phyloP scores from a whole-genome alignment of 1,140 invertebrate species.

The Periplaneta americana region DNA sequence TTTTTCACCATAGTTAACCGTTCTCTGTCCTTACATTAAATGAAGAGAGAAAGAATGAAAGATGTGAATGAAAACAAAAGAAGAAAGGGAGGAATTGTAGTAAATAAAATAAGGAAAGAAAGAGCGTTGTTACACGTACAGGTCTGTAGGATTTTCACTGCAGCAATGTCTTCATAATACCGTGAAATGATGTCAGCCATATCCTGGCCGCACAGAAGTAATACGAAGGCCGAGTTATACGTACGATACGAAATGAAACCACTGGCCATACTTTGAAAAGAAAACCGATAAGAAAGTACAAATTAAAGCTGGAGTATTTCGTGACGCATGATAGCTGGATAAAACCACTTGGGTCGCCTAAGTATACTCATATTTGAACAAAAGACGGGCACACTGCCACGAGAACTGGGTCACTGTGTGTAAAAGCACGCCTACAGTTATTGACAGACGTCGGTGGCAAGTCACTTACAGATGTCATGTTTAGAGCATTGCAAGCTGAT shows the following conservation, averaged over 20 bases:
- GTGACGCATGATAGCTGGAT: background rate
- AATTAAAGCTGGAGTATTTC: background rate
- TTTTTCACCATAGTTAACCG: no score
- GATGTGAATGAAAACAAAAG: no score
- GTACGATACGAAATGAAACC: background rate
- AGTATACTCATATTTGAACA: background rate
- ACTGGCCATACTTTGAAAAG: background rate
- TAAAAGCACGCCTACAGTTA: background rate
- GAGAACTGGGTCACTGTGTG: background rate
- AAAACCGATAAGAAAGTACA: background rate
- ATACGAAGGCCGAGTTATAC: background rate
- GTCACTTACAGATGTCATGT: background rate
- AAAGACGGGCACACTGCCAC: no score
- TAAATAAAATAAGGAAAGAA: no score
- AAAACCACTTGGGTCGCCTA: background rate
- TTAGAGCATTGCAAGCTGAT: background rate
- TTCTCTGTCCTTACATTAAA: no score
- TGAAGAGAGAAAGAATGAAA: no score
- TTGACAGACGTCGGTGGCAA: background rate
- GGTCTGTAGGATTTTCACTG: no score
- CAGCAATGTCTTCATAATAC: no score
- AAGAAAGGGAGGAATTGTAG: no score
- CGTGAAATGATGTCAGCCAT: no score
- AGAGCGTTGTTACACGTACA: no score
- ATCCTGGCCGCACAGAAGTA: no score